These are phyloP conservation scores for Myoxocephalus aenaeus DNA, from an alignment of 2,797 vertebrate genomes.

Conservation along the genomic window DNA sequence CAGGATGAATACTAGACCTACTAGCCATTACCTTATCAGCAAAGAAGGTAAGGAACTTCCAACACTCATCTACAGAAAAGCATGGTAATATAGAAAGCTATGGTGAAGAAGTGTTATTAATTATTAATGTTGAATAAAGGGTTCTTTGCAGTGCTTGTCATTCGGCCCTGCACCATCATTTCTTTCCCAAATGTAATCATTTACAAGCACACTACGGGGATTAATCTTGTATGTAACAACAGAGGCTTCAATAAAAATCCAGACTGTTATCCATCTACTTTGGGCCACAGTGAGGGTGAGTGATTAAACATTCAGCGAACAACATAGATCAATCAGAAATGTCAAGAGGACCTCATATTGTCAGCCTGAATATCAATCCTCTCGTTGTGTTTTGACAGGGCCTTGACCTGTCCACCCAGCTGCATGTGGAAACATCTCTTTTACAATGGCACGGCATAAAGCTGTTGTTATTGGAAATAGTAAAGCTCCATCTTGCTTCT, in stretches of 20 bases:
- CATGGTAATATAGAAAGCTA: background rate
- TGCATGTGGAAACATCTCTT: conserved; percentile 60
- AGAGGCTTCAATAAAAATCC: conserved; percentile 33
- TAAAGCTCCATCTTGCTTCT: conserved; percentile 23
- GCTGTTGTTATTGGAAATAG: conserved; percentile 37
- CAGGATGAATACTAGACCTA: background rate
- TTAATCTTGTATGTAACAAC: conserved; percentile 35
- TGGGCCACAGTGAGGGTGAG: conserved; percentile 34
- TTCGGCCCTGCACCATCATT: background rate
- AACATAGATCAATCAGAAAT: conserved; percentile 64
- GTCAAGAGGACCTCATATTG: conserved; percentile 62
- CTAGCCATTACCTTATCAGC: background rate
- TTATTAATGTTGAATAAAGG: background rate
- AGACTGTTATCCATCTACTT: conserved; percentile 30
- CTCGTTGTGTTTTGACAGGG: conserved; percentile 47
- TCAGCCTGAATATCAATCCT: conserved; percentile 54
- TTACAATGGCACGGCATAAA: conserved; percentile 41
- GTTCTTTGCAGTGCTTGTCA: conserved; percentile 9
- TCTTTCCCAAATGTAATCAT: background rate
- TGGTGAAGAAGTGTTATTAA: background rate
- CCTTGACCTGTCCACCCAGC: conserved; percentile 53
- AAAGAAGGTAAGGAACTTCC: background rate
- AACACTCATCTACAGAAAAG: background rate
- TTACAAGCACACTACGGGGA: conserved; percentile 25
- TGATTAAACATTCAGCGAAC: conserved; percentile 61